A percentile compares a stretch with the other conserved stretches of the same genome.
Evolutionary conservation across 37 sponge, comb jelly and placozoan species (phyloP).

Genomic region (Amphimedon queenslandica): DNA sequence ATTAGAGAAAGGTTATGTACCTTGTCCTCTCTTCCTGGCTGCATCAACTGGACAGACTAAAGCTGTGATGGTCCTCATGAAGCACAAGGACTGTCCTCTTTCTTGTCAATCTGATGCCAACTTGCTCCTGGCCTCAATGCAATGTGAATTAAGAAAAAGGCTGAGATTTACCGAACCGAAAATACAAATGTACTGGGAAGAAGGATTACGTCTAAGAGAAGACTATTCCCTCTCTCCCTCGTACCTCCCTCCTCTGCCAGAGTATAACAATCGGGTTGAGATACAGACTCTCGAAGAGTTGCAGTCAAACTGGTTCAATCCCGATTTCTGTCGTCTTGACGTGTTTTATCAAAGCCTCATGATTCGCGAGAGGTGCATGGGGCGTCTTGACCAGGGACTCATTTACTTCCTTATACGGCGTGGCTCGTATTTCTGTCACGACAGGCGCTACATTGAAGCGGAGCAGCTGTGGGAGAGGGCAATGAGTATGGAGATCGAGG

Average conservation of each 20-base stretch:
- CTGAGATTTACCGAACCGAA: slow-evolving; percentile 12
- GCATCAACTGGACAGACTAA: slow-evolving; percentile 68
- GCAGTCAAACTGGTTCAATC: slow-evolving; percentile 3
- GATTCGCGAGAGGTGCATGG: slow-evolving; percentile 83
- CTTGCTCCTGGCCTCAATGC: slow-evolving; percentile 62
- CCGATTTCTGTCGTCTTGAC: slow-evolving; percentile 35
- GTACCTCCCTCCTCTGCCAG: slow-evolving; percentile 31
- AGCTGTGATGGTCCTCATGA: slow-evolving; percentile 47
- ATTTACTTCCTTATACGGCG: slow-evolving; percentile 63
- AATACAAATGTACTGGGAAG: slow-evolving; percentile 27
- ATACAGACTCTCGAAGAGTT: slow-evolving; percentile 24
- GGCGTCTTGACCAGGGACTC: slow-evolving; percentile 61
- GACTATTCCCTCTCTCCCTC: slow-evolving; percentile 10
- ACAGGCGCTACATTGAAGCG: slow-evolving; percentile 20
- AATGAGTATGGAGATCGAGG: slow-evolving; percentile 60
- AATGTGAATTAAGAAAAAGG: slow-evolving; percentile 58
- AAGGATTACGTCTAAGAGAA: slow-evolving; percentile 14
- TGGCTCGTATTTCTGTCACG: slow-evolving; percentile 39
- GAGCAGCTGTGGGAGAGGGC: slow-evolving; percentile 59
- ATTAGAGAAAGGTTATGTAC: slow-evolving; percentile 36
- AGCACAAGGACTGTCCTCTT: slow-evolving; percentile 40
- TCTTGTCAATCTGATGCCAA: slow-evolving; percentile 60
- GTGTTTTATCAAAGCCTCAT: slow-evolving; percentile 66
- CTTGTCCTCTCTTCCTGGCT: slow-evolving; percentile 80
- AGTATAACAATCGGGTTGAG: slow-evolving; percentile 41